Evolutionary conservation across 2,113 vertebrate species (phyloP), one percentile per base, ranked within the genome.

Genomic region (Ictalurus furcatus): DNA sequence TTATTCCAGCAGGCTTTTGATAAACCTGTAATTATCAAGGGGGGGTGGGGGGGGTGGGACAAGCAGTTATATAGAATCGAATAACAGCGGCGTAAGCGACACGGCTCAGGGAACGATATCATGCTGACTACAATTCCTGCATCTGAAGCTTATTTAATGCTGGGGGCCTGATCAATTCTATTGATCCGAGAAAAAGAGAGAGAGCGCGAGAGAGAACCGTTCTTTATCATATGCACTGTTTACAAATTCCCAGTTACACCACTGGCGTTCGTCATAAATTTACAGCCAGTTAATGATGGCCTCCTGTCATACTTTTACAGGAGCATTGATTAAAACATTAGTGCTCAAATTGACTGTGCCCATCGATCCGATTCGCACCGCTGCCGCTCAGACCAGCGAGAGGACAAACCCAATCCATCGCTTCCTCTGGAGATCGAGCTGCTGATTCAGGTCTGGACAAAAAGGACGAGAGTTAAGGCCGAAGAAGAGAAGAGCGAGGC

Each of bases 291-390:
- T 90, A 91, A 90, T 90, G 85, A 89, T 84, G 83, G 91, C 88
- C 87, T 88, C 78, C 79, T 90, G 90, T 93, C 91, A 91, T 90
- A 90, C 67, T 88, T 93, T 92, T 89, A 89, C 88, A 85, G 73
- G 83, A 56, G 30, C 92, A 93, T 93, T 92, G 92, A 93, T 93
- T 92, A 92, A 93, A 91, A 92, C 92, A 92, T 93, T 92, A 92
- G 82, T 71, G 71, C 92, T 87, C 87, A 92, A 92, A 93, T 92
- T 91, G 92, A 93, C 90, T 92, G 84, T 84, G 76, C 85, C 69
- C 69, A 92, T 93, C 88, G 91, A 92, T 92, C 90, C 63, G 28
- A 71, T 84, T 85, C 88, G 78, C 88, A 44, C 88, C n/a, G 83
- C 82, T 44, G 37, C 17, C 6, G 25, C 40, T 52, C n/a, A 37